Percentiles rank a stretch among this genome's conserved stretches.
Evolutionary conservation across 2,888 invertebrate genomes (phyloP).

Genomic region (Drosophila infuscata): DNA sequence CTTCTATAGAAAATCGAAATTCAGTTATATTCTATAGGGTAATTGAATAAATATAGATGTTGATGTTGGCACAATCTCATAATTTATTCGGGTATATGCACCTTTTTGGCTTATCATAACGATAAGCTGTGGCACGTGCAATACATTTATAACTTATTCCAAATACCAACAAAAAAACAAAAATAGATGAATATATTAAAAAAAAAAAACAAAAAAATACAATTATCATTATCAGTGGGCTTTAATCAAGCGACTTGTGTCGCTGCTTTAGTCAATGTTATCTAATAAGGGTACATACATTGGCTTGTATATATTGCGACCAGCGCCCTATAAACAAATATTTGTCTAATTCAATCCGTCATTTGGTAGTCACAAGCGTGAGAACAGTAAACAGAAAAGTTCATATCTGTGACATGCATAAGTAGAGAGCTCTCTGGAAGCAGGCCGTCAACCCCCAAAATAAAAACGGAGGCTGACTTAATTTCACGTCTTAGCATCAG

Average conservation of each 20-base stretch:
- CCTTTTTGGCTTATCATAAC: constrained; percentile 58
- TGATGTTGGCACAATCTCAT: constrained; percentile 18
- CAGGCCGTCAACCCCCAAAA: constrained; percentile 9
- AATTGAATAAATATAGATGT: constrained; percentile 6
- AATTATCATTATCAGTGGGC: constrained; percentile 71
- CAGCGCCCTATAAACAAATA: constrained; percentile 81
- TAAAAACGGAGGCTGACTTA: constrained; percentile 56
- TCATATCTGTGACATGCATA: constrained; percentile 57
- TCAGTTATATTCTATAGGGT: background rate
- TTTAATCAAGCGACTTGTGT: constrained; percentile 69
- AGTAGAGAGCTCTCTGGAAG: constrained; percentile 27
- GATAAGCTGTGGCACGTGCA: constrained; percentile 68
- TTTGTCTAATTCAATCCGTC: constrained; percentile 85
- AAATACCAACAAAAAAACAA: constrained; percentile 25
- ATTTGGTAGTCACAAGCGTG: constrained; percentile 85
- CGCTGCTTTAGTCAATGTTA: constrained; percentile 62
- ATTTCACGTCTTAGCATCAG: constrained; percentile 58
- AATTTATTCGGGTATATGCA: constrained; percentile 14
- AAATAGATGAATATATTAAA: constrained; percentile 70
- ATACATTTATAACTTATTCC: constrained; percentile 48
- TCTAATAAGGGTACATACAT: constrained; percentile 72
- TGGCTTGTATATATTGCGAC: constrained; percentile 37
- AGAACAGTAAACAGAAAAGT: constrained; percentile 83
- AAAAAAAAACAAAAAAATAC: constrained; percentile 47
- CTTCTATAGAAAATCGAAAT: background rate